Percentiles rank a stretch among this genome's conserved stretches.
These are phyloP conservation scores for Pristionchus arcanus DNA, from an alignment of 2,888 invertebrate species.

Conservation along the genomic window DNA sequence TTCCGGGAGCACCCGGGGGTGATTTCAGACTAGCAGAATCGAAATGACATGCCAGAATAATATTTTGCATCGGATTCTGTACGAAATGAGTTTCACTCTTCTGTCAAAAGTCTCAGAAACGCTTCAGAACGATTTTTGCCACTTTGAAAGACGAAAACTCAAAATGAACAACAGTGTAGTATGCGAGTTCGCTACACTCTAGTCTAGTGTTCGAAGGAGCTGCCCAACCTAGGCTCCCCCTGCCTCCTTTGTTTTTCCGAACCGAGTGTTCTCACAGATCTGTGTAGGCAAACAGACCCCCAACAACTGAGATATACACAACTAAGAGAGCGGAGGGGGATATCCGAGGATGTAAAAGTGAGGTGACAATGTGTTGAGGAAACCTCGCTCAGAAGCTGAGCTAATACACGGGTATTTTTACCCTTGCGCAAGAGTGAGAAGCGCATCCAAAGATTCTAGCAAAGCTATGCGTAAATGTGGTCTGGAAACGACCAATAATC, in stretches of 20 bases:
- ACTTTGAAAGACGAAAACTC: too few species aligned
- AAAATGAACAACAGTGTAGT: too few species aligned
- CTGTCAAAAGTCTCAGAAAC: too few species aligned
- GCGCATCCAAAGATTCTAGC: too few species aligned
- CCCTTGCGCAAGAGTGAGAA: too few species aligned
- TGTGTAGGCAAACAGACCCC: not conserved
- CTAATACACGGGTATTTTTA: too few species aligned
- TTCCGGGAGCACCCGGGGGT: not conserved
- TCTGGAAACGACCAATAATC: too few species aligned
- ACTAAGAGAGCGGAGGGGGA: not conserved
- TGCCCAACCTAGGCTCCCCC: not conserved
- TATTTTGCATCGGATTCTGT: not conserved
- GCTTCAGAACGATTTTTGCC: too few species aligned
- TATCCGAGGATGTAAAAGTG: not conserved
- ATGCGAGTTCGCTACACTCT: not conserved
- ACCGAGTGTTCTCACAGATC: not conserved
- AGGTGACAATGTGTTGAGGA: not conserved
- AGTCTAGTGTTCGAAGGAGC: not conserved
- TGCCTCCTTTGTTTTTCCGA: not conserved
- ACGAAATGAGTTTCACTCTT: too few species aligned
- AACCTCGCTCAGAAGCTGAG: not conserved
- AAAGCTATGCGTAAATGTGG: too few species aligned
- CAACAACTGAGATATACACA: not conserved
- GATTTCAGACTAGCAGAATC: not conserved
- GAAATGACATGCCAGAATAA: not conserved